Base-by-base conservation (phyloP, 92 coral and sea anemone species). In the Montipora capitata region DNA sequence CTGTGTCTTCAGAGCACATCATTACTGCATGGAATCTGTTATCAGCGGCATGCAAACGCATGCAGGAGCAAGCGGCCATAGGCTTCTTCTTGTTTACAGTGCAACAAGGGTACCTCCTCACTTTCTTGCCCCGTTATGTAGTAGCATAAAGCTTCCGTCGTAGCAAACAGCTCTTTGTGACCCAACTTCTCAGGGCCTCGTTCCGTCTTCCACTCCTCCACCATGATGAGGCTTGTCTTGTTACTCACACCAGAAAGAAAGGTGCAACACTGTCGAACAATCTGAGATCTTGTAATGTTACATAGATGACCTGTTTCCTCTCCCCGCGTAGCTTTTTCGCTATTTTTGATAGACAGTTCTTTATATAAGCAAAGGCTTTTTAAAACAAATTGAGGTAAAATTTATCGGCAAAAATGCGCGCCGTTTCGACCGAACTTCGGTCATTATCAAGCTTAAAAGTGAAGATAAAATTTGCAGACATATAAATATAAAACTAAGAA, bases 81-180 rank as follows among this genome's bases (percentile, higher is more conserved):
- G n/a, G 84, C 91, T 68, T 88, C 92, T 88, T 88, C 88, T 43
- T 88, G 88, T 4, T 71, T 76, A 83, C 84, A 81, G 40, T 42
- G 49, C 9, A 81, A 58, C 2, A 57, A 5, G 4, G 43, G 81
- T 1, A 80, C 81, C 43, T 83, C 87, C 45, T 18, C 18, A 42
- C 72, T 74, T 39, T 65, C 81, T 5, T 49, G 49, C 10, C 54
- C 40, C 14, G 67, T 76, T 20, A 84, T 74, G 48, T 52, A 64
- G 88, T 80, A 88, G 70, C 84, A 88, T 41, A 4, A 64, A 64
- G 75, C 84, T 59, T 68, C 41, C 14, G 40, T 42, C 41, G 49
- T 74, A 14, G 72, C 83, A 74, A 62, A 88, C 9, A 88, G 15
- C 2, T 73, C 67, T 81, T 88, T 76, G 80, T 49, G 14, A 75